phyloP scores from a whole-genome alignment of 2,797 vertebrate genomes.

The Falco cherrug region DNA sequence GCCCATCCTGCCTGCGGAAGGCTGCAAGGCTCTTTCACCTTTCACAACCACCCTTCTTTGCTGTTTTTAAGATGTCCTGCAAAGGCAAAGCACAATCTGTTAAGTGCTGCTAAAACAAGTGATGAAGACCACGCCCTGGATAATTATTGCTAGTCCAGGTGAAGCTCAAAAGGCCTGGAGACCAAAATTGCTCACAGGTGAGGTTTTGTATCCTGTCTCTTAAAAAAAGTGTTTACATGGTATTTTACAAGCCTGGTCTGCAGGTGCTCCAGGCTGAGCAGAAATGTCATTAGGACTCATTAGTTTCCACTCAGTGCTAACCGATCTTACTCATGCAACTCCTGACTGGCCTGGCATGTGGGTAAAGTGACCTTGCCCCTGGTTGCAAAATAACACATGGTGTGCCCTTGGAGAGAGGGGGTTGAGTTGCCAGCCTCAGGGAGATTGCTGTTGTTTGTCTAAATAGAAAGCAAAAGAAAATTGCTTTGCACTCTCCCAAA shows the following conservation, averaged over 20 bases:
- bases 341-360: background rate
- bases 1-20: background rate
- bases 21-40: background rate
- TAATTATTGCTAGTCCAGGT: background rate
- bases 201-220: background rate
- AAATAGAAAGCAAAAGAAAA: background rate
- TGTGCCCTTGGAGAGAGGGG: background rate
- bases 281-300: background rate
- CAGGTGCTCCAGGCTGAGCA: background rate
- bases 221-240: background rate
- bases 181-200: background rate
- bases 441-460: background rate
- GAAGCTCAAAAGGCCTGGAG: background rate
- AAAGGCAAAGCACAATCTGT: background rate
- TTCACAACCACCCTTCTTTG: background rate
- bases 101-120: background rate
- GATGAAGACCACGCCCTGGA: background rate
- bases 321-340: background rate
- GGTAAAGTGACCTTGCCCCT: background rate
- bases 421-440: fast-evolving
- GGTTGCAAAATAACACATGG: background rate
- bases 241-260: background rate
- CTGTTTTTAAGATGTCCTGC: background rate
- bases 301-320: background rate
- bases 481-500: background rate